Evolutionary conservation across 1,140 invertebrate species (phyloP), one percentile per base, ranked within the genome.

Genomic region (Caligus rogercresseyi): DNA sequence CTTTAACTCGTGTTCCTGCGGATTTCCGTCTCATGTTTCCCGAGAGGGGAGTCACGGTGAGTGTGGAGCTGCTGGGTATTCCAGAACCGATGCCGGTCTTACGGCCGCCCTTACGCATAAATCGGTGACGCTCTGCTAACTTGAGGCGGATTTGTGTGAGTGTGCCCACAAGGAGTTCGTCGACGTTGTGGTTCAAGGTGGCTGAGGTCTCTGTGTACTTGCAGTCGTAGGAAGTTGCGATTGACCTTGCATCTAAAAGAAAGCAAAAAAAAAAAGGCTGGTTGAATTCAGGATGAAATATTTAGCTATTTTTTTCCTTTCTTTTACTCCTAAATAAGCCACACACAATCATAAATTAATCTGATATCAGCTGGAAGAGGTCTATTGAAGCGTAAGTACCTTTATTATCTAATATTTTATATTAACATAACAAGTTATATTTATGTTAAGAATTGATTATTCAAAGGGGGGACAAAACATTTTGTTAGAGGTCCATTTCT

Each of bases 191-290:
- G 75, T 91, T 89, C 71, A 92, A 87, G 25, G 86, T 86, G 21
- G 89, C 86, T 26, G 88, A 91, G 0, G 88, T 91, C 72, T 93
- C 89, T 69, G 91, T 90, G 74, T 90, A 92, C 73, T 93, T 92
- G 74, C 87, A 90, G 70, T 91, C 87, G 75, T 87, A 89, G 0
- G 83, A 81, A 1, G 82, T 87, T n/a, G 89, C 89, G 74, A 90
- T 79, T 23, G 80, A 78, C 74, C 88, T 91, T 4, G 88, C 89
- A 72, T 91, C 89, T 92, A 80, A 2, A 78, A 65, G 13, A 21
- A 56, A 53, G 52, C 43, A 53, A 20, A 20, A 7, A 7, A 20
- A 2, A 2, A 2, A 20, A n/a, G n/a, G n/a, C n/a, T n/a, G n/a
- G n/a, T n/a, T n/a, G n/a, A n/a, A n/a, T n/a, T n/a, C n/a, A n/a